phyloP scores from a whole-genome alignment of 2,113 vertebrate genomes.

The Boulengeromyrus knoepffleri region DNA sequence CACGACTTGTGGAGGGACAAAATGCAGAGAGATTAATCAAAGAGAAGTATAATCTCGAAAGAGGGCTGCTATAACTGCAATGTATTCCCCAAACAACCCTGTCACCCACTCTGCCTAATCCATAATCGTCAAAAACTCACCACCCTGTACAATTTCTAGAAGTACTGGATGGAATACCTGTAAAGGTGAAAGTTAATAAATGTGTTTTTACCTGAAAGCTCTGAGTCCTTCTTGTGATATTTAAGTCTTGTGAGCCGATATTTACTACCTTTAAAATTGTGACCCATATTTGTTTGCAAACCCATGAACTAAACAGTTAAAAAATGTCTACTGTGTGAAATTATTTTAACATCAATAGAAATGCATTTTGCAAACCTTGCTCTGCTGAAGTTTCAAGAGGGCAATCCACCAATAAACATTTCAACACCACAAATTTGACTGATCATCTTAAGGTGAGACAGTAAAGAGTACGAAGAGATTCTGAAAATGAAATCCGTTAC shows the following conservation, averaged over 20 bases:
- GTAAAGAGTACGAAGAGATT: too few relatives aligned
- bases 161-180: not conserved
- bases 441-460: too few relatives aligned
- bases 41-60: not conserved
- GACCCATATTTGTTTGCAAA: too few relatives aligned
- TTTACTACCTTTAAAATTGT: too few relatives aligned
- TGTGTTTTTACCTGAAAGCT: not conserved
- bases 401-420: too few relatives aligned
- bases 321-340: too few relatives aligned
- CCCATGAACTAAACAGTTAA: too few relatives aligned
- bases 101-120: not conserved
- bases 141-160: not conserved
- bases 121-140: not conserved
- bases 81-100: not conserved
- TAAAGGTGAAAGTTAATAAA: not conserved
- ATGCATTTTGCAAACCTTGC: too few relatives aligned
- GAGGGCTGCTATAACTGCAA: not conserved
- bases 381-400: too few relatives aligned
- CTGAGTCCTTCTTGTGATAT: not conserved
- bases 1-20: not conserved
- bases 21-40: not conserved
- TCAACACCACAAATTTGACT: too few relatives aligned
- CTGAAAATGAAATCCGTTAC: too few relatives aligned
- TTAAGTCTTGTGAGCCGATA: not conserved
- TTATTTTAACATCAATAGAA: too few relatives aligned